Evolutionary conservation across 92 coral and sea anemone species (phyloP).

Genomic region (Virgularia gustaviana): DNA sequence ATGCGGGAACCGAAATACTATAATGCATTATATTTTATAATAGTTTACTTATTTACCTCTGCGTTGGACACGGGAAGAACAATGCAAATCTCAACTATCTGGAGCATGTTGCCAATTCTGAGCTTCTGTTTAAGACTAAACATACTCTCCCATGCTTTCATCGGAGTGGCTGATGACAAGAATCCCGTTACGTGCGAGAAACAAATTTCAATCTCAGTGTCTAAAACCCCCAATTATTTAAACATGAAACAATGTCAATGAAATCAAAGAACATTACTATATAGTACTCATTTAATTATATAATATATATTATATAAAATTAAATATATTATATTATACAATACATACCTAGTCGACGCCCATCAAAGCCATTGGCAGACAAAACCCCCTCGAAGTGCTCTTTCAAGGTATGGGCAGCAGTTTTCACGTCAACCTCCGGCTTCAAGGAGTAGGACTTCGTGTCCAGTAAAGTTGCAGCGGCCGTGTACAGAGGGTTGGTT

Average conservation of each 20-base stretch:
- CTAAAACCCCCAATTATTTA: too few relatives aligned
- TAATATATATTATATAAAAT: not conserved
- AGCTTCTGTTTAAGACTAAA: conserved; percentile 26
- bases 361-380: conserved; percentile 31
- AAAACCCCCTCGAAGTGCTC: conserved; percentile 18
- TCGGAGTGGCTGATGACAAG: conserved; percentile 26
- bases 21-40: conserved; percentile 3
- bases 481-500: conserved; percentile 31
- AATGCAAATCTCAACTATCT: conserved; percentile 21
- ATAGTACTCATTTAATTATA: too few relatives aligned
- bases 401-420: conserved; percentile 27
- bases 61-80: conserved; percentile 25
- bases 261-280: conserved; percentile 15
- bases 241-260: conserved; percentile 17
- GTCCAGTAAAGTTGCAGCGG: conserved; percentile 18
- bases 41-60: conserved; percentile 23
- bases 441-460: conserved; percentile 19
- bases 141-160: conserved; percentile 25
- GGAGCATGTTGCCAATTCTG: conserved; percentile 21
- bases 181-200: conserved; percentile 20
- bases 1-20: conserved; percentile 19
- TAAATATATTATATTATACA: not conserved
- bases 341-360: conserved; percentile 19
- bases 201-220: conserved; percentile 23
- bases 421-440: conserved; percentile 21